Percentiles rank a stretch among this genome's conserved stretches.
Conservation (phyloP, 2,113 vertebrate species). For the Sorex araneus region DNA sequence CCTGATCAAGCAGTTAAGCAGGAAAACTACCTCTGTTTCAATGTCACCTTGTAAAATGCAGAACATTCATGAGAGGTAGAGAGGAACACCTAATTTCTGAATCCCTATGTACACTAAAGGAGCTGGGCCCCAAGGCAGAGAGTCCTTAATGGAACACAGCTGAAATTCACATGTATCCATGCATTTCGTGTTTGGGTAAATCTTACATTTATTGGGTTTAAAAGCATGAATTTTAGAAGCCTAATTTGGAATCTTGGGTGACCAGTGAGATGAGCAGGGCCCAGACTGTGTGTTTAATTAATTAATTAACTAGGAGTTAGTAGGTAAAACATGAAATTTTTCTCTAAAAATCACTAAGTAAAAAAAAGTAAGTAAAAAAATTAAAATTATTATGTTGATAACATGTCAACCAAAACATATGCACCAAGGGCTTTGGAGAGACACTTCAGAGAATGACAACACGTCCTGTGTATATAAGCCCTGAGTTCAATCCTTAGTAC, state of each 20-base stretch:
- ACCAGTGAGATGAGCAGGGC: background rate
- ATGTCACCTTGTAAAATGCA: background rate
- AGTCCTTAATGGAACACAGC: background rate
- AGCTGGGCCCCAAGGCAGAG: fast-evolving
- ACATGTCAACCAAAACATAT: constrained; percentile 4
- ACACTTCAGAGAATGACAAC: no score
- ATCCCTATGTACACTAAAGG: fast-evolving
- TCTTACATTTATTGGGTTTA: background rate
- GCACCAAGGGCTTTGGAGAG: no score
- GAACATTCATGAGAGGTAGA: fast-evolving
- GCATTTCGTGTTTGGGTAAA: background rate
- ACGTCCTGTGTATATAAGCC: no score
- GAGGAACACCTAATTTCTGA: fast-evolving
- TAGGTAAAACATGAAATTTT: constrained; percentile 48
- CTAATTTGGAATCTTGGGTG: constrained; percentile 39
- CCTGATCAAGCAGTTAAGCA: fast-evolving
- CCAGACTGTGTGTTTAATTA: constrained; percentile 13
- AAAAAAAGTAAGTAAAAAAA: no score
- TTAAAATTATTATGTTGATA: background rate
- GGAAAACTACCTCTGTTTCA: background rate
- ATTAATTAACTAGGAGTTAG: constrained; percentile 66
- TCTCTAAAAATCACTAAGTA: constrained; percentile 38
- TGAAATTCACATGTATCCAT: fast-evolving
- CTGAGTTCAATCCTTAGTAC: no score
- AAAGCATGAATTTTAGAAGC: background rate